Percentiles rank a stretch among this genome's conserved stretches.
Conservation (phyloP, 2,113 vertebrate genomes). For the Carlito syrichta region DNA sequence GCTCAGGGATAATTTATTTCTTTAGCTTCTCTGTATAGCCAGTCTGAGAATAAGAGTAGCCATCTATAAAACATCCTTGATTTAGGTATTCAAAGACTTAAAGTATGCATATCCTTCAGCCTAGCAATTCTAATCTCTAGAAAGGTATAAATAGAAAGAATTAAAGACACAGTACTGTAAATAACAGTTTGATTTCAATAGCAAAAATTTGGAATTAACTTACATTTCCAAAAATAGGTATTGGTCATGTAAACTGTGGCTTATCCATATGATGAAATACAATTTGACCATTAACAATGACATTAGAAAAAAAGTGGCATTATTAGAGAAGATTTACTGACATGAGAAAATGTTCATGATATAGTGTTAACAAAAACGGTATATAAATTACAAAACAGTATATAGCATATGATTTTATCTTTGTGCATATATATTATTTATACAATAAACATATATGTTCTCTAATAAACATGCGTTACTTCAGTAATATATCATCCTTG, state of each 20-base stretch:
- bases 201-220: background rate
- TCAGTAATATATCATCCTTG: background rate
- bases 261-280: background rate
- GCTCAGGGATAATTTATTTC: background rate
- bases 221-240: background rate
- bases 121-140: constrained; percentile 12
- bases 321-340: constrained; percentile 11
- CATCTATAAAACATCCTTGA: background rate
- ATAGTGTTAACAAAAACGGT: constrained; percentile 7
- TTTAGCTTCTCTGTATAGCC: constrained; percentile 5
- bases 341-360: background rate
- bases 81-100: background rate
- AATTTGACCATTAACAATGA: constrained; percentile 13
- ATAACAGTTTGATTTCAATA: constrained; percentile 1
- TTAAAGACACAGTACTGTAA: background rate
- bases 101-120: background rate
- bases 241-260: constrained; percentile 22
- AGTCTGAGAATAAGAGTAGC: constrained; percentile 22
- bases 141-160: constrained; percentile 1
- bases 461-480: constrained; percentile 25
- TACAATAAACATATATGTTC: background rate
- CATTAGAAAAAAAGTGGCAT: background rate
- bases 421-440: background rate
- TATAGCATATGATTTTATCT: background rate
- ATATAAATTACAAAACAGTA: background rate